A percentile compares a stretch with the other conserved stretches of the same genome.
phyloP scores from a whole-genome alignment of 2,797 vertebrate species.

The Anabas testudineus region DNA sequence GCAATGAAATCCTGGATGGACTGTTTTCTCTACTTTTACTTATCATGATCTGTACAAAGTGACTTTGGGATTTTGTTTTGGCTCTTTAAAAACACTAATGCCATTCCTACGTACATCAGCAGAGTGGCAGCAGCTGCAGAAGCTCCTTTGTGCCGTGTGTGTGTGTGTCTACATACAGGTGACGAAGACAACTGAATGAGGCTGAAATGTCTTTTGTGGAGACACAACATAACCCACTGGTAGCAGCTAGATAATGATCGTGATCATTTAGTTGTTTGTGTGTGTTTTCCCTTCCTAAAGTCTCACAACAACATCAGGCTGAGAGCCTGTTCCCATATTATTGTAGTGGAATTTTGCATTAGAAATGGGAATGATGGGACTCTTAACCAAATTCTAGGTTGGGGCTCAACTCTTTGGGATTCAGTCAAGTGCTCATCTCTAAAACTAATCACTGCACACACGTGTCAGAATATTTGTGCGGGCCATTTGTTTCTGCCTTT shows the following conservation, averaged over 20 bases:
- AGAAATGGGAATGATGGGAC: conserved; percentile 45
- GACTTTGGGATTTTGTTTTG: too few species aligned
- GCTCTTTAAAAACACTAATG: too few species aligned
- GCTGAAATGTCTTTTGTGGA: background rate
- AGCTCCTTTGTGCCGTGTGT: too few species aligned
- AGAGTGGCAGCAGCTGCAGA: too few species aligned
- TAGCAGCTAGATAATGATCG: background rate
- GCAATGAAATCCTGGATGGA: background rate
- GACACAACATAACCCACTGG: too few species aligned
- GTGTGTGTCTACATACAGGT: too few species aligned
- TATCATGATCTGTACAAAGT: too few species aligned
- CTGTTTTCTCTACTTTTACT: too few species aligned
- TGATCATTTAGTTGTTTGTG: conserved; percentile 1
- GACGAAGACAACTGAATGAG: too few species aligned
- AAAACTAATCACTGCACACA: conserved; percentile 48
- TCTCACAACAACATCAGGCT: conserved; percentile 29
- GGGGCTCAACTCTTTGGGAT: conserved; percentile 22
- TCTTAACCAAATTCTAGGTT: conserved; percentile 23
- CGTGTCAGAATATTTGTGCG: conserved; percentile 41
- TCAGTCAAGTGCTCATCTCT: conserved; percentile 42
- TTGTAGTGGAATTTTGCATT: conserved; percentile 46
- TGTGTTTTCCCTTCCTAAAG: background rate
- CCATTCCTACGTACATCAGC: too few species aligned
- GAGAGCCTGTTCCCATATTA: conserved; percentile 5
- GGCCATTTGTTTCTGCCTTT: conserved; percentile 3